phyloP scores from a whole-genome alignment of 2,797 vertebrate genomes.

The Typhlichthys subterraneus region DNA sequence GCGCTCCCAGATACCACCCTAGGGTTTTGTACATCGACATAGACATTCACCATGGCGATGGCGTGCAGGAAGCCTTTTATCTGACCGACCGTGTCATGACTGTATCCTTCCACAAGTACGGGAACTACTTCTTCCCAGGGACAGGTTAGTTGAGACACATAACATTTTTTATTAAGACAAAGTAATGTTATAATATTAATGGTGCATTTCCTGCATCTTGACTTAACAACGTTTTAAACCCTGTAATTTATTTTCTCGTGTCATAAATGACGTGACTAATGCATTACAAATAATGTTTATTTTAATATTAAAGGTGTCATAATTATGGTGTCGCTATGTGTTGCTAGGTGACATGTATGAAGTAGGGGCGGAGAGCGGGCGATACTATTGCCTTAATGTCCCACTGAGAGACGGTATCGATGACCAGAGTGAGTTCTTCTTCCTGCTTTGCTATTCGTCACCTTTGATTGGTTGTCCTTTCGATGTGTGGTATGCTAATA shows the following conservation, averaged over 20 bases:
- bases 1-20: slow-evolving; percentile 86
- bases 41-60: slow-evolving; percentile 96
- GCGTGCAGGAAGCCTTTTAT: slow-evolving; percentile 98
- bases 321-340: neutral
- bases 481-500: neutral
- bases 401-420: slow-evolving; percentile 96
- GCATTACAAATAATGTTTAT: too few species aligned
- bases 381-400: slow-evolving; percentile 97
- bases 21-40: slow-evolving; percentile 98
- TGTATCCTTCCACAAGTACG: slow-evolving; percentile 97
- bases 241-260: too few species aligned
- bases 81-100: slow-evolving; percentile 98
- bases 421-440: slow-evolving; percentile 89
- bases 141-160: slow-evolving; percentile 79
- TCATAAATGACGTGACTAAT: too few species aligned
- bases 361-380: slow-evolving; percentile 95
- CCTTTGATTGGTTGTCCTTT: too few species aligned
- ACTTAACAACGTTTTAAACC: too few species aligned
- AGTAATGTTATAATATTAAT: too few species aligned
- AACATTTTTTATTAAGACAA: neutral
- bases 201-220: too few species aligned
- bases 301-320: neutral
- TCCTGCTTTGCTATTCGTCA: neutral
- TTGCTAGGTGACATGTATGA: slow-evolving; percentile 97
- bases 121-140: slow-evolving; percentile 98